phyloP scores from a whole-genome alignment of 2,113 vertebrate species.

The Neogobius melanostomus region DNA sequence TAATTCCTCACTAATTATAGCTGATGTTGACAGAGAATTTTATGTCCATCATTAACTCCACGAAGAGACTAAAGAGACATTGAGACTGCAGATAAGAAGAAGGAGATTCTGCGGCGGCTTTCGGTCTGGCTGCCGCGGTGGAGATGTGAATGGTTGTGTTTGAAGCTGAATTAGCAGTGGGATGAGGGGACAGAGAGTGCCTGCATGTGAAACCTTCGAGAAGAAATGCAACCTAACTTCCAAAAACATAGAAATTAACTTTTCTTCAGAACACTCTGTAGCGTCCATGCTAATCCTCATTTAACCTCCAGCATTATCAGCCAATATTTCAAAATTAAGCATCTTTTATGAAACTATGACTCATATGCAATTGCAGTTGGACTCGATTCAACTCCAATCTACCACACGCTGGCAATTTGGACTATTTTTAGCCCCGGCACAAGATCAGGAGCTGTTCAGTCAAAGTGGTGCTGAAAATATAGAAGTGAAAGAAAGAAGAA shows the following conservation, averaged over 20 bases:
- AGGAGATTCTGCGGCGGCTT: too few relatives aligned
- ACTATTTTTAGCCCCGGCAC: constrained; percentile 61
- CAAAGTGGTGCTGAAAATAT: constrained; percentile 37
- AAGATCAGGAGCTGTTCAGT: constrained; percentile 43
- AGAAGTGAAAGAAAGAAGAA: constrained; percentile 28
- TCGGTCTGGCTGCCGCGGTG: too few relatives aligned
- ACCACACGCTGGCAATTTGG: constrained; percentile 35
- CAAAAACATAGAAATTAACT: background rate
- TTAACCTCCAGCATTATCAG: constrained; percentile 3
- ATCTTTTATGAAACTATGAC: constrained; percentile 4
- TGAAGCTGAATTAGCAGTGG: too few relatives aligned
- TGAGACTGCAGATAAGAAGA: too few relatives aligned
- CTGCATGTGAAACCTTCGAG: too few relatives aligned
- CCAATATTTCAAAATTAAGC: background rate
- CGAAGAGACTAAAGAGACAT: too few relatives aligned
- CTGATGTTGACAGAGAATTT: background rate
- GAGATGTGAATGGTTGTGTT: too few relatives aligned
- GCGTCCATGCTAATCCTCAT: background rate
- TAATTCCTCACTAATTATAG: background rate
- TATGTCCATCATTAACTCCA: background rate
- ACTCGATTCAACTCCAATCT: constrained; percentile 33
- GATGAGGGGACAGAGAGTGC: too few relatives aligned
- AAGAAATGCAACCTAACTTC: too few relatives aligned
- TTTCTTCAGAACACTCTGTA: background rate
- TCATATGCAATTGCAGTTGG: constrained; percentile 24